These are phyloP conservation scores for Orchestia grillus DNA, from an alignment of 1,140 invertebrate species.

Conservation along the genomic window DNA sequence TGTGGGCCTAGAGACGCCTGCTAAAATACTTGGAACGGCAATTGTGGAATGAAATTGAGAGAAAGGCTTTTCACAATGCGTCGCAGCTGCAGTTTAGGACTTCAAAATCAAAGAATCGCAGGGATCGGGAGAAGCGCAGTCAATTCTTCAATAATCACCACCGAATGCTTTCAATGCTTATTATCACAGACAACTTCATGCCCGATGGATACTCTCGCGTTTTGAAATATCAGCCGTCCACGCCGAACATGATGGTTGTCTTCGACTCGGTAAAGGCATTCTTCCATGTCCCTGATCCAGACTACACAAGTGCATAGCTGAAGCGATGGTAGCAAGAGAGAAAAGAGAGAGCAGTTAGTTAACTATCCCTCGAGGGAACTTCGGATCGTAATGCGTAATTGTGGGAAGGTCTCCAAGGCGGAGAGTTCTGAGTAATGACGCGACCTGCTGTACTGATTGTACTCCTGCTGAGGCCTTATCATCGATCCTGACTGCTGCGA, in stretches of 20 bases:
- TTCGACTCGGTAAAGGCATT: neutral
- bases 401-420: slow-evolving; percentile 46
- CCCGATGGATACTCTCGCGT: neutral
- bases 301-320: neutral
- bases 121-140: neutral
- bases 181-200: neutral
- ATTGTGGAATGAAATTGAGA: neutral
- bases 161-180: neutral
- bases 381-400: slow-evolving; percentile 40
- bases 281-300: neutral
- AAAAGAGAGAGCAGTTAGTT: slow-evolving; percentile 24
- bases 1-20: neutral
- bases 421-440: slow-evolving; percentile 51
- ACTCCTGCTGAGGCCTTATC: slow-evolving; percentile 33
- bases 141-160: neutral
- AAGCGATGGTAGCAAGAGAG: neutral
- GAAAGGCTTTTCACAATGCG: neutral
- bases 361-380: slow-evolving; percentile 40
- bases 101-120: neutral
- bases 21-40: neutral
- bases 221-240: neutral
- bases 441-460: slow-evolving; percentile 5
- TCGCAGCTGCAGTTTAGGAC: neutral
- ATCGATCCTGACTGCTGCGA: neutral
- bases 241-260: neutral